Conservation (phyloP, 2,113 vertebrate species). For the Pimephales promelas region DNA sequence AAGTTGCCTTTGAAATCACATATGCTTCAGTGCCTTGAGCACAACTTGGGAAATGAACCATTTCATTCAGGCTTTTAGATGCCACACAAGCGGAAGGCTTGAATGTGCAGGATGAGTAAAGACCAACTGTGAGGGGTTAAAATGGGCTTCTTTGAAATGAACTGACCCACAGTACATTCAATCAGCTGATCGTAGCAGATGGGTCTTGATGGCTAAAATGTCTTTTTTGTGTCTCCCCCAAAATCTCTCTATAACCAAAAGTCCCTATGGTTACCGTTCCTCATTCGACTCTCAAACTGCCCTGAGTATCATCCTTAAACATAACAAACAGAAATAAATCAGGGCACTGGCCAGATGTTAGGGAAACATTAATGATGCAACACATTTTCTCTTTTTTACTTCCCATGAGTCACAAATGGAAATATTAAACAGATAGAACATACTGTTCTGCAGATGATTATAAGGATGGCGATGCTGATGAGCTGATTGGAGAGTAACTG, state of each 20-base stretch:
- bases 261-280: slow-evolving; percentile 73
- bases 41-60: neutral
- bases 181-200: slow-evolving; percentile 67
- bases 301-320: slow-evolving; percentile 66
- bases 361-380: slow-evolving; percentile 53
- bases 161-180: slow-evolving; percentile 60
- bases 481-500: slow-evolving; percentile 55
- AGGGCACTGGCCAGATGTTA: slow-evolving; percentile 69
- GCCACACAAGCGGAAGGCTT: neutral
- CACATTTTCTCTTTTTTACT: slow-evolving; percentile 48
- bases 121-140: neutral
- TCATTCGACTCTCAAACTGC: slow-evolving; percentile 67
- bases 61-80: neutral
- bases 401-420: slow-evolving; percentile 16
- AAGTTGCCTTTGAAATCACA: slow-evolving; percentile 8
- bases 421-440: slow-evolving; percentile 51
- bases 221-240: slow-evolving; percentile 5
- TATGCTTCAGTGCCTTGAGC: slow-evolving; percentile 11
- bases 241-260: slow-evolving; percentile 55
- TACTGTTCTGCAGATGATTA: slow-evolving; percentile 48
- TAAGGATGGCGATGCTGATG: slow-evolving; percentile 15
- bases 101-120: slow-evolving; percentile 3
- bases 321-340: slow-evolving; percentile 67
- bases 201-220: slow-evolving; percentile 66
- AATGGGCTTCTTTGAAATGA: slow-evolving; percentile 36